Percentiles rank a stretch among this genome's conserved stretches.
Conservation (phyloP, 2,888 invertebrate genomes). For the Nesidiocoris tenuis region DNA sequence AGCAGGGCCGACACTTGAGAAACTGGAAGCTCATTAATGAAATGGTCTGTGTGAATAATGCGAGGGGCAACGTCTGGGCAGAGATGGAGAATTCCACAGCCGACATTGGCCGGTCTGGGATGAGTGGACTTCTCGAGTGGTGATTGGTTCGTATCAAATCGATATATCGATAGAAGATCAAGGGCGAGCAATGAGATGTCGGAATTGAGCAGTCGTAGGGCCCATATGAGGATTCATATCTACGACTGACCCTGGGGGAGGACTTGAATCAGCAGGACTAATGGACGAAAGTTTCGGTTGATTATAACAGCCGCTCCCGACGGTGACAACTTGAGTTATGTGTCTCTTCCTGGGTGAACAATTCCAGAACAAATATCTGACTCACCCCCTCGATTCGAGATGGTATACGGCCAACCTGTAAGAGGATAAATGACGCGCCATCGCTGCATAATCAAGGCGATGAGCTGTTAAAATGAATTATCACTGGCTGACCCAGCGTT, state of each 20-base stretch:
- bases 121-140: neutral
- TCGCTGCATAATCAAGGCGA: no score
- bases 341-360: no score
- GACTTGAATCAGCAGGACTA: no score
- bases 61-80: neutral
- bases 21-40: conserved; percentile 38
- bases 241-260: neutral
- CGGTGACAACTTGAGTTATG: neutral
- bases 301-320: neutral
- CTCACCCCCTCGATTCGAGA: no score
- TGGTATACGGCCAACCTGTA: no score
- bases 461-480: no score
- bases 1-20: conserved; percentile 28
- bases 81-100: neutral
- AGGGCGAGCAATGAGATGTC: conserved; percentile 13
- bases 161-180: conserved; percentile 10
- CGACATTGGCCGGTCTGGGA: neutral
- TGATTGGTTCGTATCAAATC: neutral
- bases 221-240: conserved; percentile 25
- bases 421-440: no score
- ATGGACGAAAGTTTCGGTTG: neutral
- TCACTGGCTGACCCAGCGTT: no score
- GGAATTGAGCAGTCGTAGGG: neutral
- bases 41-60: conserved; percentile 37
- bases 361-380: no score